Evolutionary conservation across 2,797 vertebrate species (phyloP).

Genomic region (Danio choprae): DNA sequence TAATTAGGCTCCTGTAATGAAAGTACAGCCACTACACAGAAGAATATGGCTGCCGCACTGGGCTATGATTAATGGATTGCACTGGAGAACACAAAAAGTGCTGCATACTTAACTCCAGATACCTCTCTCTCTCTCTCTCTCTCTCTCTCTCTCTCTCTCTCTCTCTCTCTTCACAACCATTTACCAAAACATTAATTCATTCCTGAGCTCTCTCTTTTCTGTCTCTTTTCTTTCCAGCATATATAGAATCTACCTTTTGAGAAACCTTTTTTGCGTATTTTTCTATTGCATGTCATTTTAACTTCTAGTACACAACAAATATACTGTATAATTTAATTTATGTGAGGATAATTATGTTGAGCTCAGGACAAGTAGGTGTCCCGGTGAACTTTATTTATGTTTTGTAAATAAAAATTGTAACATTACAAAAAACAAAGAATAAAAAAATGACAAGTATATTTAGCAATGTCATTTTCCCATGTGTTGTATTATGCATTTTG

Average conservation of each 20-base stretch:
- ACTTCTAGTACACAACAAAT: neutral
- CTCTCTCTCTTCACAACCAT: constrained; percentile 37
- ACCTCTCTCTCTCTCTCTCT: constrained; percentile 92
- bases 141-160: constrained; percentile 78
- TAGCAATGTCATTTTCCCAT: no score
- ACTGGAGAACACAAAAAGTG: constrained; percentile 99
- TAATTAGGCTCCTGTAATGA: constrained; percentile 99
- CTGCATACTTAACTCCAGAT: constrained; percentile 99
- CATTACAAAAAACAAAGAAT: no score
- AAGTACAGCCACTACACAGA: constrained; percentile 98
- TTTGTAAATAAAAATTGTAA: no score
- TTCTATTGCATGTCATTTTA: neutral
- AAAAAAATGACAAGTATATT: no score
- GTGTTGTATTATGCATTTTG: no score
- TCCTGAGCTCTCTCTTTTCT: constrained; percentile 13
- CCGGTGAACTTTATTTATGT: no score
- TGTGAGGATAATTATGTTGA: no score
- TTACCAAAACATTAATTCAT: constrained; percentile 51
- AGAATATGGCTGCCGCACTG: constrained; percentile 91
- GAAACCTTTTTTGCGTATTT: neutral
- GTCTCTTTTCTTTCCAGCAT: constrained; percentile 62
- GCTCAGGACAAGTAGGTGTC: no score
- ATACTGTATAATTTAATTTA: no score
- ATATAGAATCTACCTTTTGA: neutral
- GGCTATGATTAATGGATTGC: constrained; percentile 99